Percentiles rank a stretch among this genome's conserved stretches.
Evolutionary conservation across 2,113 vertebrate species (phyloP).

Genomic region (Himantopus leucocephalus): DNA sequence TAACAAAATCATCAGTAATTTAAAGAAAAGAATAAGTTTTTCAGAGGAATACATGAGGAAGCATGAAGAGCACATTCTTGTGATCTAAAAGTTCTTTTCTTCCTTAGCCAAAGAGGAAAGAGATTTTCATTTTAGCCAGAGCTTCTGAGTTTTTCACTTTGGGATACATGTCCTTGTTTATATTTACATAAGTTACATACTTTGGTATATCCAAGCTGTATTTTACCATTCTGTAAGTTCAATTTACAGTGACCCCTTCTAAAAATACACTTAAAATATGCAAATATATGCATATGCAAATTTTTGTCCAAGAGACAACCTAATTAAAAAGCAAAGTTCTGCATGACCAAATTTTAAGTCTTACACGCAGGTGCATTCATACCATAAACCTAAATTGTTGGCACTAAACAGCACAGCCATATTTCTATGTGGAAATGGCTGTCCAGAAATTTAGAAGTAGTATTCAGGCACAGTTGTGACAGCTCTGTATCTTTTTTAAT

Average conservation of each 20-base stretch:
- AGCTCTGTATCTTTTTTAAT: neutral
- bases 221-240: neutral
- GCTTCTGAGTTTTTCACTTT: neutral
- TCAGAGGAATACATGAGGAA: neutral
- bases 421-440: neutral
- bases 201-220: neutral
- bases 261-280: neutral
- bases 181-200: neutral
- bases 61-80: neutral
- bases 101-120: neutral
- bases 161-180: neutral
- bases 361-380: neutral
- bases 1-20: neutral
- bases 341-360: neutral
- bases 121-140: neutral
- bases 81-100: neutral
- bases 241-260: neutral
- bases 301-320: neutral
- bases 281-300: neutral
- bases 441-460: neutral
- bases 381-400: neutral
- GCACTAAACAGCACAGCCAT: neutral
- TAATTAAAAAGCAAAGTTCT: neutral
- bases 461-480: neutral
- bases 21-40: neutral